Percentiles rank a stretch among this genome's conserved stretches.
phyloP scores from a whole-genome alignment of 2,113 vertebrate genomes.

The Xerus inauris region DNA sequence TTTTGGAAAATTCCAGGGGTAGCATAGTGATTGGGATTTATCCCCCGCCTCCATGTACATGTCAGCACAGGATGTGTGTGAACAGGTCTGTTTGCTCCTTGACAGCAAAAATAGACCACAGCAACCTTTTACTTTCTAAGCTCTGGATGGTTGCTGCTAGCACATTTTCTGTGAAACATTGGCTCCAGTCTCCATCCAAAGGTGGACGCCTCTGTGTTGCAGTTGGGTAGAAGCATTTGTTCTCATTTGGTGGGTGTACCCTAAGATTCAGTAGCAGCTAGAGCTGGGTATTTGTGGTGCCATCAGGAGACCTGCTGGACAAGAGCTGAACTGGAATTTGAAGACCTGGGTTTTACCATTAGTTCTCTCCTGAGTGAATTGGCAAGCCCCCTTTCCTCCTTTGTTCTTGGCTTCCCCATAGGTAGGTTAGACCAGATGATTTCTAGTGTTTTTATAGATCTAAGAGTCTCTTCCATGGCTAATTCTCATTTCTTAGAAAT shows the following conservation, averaged over 20 bases:
- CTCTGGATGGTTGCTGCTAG: background rate
- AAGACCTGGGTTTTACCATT: background rate
- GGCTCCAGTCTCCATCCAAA: background rate
- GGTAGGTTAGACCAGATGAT: background rate
- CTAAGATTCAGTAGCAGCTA: background rate
- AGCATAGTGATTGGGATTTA: background rate
- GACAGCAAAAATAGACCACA: background rate
- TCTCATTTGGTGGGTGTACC: background rate
- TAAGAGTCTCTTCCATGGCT: background rate
- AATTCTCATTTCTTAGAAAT: constrained; percentile 6
- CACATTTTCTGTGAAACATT: background rate
- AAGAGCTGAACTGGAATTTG: background rate
- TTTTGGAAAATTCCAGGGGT: background rate
- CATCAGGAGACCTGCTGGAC: background rate
- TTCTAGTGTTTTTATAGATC: background rate
- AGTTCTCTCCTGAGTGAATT: background rate
- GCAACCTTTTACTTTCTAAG: background rate
- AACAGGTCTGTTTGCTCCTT: background rate
- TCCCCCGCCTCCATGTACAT: too few species aligned
- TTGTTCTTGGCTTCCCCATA: background rate
- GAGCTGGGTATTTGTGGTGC: background rate
- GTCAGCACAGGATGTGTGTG: background rate
- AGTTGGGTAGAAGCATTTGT: background rate
- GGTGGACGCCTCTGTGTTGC: background rate
- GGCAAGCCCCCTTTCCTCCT: background rate